These are phyloP conservation scores for Chromoteleia sp. DNA, from an alignment of 2,888 invertebrate genomes.

Conservation along the genomic window DNA sequence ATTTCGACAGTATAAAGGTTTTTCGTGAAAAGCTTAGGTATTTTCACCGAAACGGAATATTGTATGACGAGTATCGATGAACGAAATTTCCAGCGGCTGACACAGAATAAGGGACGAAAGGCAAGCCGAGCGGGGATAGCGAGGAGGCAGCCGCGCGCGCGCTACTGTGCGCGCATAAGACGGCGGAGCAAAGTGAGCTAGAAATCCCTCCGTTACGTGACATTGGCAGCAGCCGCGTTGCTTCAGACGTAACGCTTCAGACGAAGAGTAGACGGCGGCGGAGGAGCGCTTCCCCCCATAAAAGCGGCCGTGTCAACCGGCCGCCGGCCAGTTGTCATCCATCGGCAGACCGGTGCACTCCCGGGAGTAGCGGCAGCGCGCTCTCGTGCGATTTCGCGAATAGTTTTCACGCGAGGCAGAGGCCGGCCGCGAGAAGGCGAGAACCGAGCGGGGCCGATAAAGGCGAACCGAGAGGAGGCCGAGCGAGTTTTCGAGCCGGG, in stretches of 20 bases:
- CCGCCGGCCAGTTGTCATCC: conserved; percentile 79
- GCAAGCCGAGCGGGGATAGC: no score
- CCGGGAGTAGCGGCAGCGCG: conserved; percentile 3
- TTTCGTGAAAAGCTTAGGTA: no score
- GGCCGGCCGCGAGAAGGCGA: no score
- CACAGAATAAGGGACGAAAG: no score
- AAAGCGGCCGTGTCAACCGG: conserved; percentile 79
- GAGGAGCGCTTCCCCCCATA: conserved; percentile 75
- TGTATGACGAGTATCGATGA: no score
- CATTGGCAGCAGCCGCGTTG: conserved; percentile 52
- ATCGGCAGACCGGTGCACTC: conserved; percentile 71
- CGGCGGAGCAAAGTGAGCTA: conserved; percentile 5
- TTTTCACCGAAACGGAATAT: no score
- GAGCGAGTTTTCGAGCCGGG: no score
- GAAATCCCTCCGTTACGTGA: conserved; percentile 49
- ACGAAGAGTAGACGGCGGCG: conserved; percentile 57
- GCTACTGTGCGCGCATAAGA: conserved; percentile 19
- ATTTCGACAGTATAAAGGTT: no score
- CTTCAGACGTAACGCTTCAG: conserved; percentile 36
- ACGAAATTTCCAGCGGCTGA: no score
- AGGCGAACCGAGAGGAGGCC: no score
- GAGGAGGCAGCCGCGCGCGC: conserved; percentile 16
- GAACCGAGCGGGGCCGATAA: no score
- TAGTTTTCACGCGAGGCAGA: conserved; percentile 3
- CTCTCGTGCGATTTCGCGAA: conserved; percentile 14